Evolutionary conservation across 2,797 vertebrate species (phyloP), one percentile per base, ranked within the genome.

Genomic region (Betta splendens): DNA sequence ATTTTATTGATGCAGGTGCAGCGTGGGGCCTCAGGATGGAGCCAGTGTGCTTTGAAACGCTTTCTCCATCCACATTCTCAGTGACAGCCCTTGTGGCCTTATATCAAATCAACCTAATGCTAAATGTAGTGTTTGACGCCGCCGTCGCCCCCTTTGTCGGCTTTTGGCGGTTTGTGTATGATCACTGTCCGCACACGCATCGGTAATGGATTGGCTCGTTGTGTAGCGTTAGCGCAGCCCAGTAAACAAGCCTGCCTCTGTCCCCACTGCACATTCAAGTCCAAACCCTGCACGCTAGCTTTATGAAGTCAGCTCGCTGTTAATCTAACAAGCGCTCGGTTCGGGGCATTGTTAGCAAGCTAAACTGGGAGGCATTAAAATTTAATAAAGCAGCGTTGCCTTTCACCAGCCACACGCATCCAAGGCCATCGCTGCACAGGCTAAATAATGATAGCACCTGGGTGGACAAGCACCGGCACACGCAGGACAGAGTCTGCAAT

Each of bases 31-130:
- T 69, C 85, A 50, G 71, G 86, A 76, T 86, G 87, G 88, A 13
- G 85, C 85, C 72, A 87, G 77, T 69, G 85, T 74, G 85, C 88
- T 89, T 55, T 73, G 21, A 62, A 85, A 69, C n/a, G 17, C 25
- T n/a, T n/a, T n/a, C n/a, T n/a, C n/a, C n/a, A n/a, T n/a, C 42
- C 62, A 37, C 47, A 56, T 18, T 7, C 39, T 58, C 26, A 69
- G 45, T 61, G 72, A 79, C 76, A 75, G 50, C 42, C 43, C 25
- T n/a, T 15, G 31, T 64, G 57, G 44, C 64, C 53, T 75, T 65
- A 75, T 64, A 77, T 71, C 77, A 78, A 64, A 72, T 63, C 54
- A 67, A 64, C 39, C 74, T 71, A 77, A 73, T 56, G 51, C 61
- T 51, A 29, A 54, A 68, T 69, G 45, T 46, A 31, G 51, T 50